A percentile compares a stretch with the other conserved stretches of the same genome.
Conservation (phyloP, 2,888 invertebrate genomes). For the Ochropleura leucogaster region DNA sequence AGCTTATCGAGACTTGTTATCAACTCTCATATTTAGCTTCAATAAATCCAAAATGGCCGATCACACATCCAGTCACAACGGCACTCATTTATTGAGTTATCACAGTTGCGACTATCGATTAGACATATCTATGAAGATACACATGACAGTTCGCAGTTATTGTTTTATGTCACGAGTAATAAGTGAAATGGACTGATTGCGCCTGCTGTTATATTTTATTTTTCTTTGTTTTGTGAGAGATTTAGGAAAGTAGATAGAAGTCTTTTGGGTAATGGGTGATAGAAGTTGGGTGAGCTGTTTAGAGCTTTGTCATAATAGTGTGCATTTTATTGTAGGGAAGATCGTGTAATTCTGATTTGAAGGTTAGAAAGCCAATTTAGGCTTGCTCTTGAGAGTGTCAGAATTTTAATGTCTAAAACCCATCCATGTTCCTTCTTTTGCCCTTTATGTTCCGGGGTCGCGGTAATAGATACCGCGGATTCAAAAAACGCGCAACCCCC, state of each 20-base stretch:
- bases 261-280: background rate
- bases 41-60: slow-evolving; percentile 70
- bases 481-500: too few species aligned
- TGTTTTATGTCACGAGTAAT: slow-evolving; percentile 61
- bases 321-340: background rate
- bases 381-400: too few species aligned
- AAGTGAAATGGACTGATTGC: slow-evolving; percentile 59
- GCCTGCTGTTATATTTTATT: slow-evolving; percentile 36
- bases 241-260: background rate
- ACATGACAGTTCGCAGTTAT: slow-evolving; percentile 44
- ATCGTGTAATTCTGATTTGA: too few species aligned
- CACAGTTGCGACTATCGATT: slow-evolving; percentile 66
- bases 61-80: slow-evolving; percentile 65
- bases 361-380: too few species aligned
- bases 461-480: too few species aligned
- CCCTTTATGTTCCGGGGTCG: too few species aligned
- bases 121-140: slow-evolving; percentile 50
- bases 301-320: too few species aligned
- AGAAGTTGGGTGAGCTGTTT: background rate
- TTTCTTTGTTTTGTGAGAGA: slow-evolving; percentile 40
- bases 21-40: background rate
- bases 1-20: too few species aligned
- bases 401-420: too few species aligned
- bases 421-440: too few species aligned
- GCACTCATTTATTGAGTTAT: slow-evolving; percentile 76